phyloP scores from a whole-genome alignment of 2,888 invertebrate species.

The Cheilosia urbana region DNA sequence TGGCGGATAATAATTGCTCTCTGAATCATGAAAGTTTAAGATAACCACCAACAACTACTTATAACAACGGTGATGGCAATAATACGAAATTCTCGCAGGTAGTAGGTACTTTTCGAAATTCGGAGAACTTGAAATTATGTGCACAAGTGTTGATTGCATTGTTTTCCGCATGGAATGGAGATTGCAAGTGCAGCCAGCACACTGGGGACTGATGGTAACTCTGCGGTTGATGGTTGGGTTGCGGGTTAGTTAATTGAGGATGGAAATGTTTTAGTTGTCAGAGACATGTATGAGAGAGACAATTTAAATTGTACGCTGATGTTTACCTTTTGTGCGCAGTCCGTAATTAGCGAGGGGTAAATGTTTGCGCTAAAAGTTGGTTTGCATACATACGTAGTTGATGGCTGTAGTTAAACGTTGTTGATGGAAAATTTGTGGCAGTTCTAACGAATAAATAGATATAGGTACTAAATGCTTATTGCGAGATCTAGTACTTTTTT shows the following conservation, averaged over 20 bases:
- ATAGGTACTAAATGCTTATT: no score
- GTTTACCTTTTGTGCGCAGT: neutral
- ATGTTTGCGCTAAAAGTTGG: neutral
- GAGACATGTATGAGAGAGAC: neutral
- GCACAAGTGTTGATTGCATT: neutral
- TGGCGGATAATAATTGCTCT: neutral
- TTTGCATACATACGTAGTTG: neutral
- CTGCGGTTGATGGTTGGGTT: neutral
- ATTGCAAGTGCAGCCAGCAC: conserved; percentile 1
- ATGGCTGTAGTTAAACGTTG: neutral
- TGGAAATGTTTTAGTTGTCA: neutral
- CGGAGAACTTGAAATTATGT: neutral
- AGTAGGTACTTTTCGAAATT: neutral
- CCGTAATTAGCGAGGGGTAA: neutral
- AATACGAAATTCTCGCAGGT: neutral
- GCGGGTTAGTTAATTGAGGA: conserved; percentile 4
- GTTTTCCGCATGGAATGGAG: neutral
- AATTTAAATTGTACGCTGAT: neutral
- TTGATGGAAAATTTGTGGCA: neutral
- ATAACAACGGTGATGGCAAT: neutral
- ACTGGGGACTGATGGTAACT: neutral
- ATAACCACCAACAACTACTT: no score
- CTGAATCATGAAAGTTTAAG: conserved; percentile 1
- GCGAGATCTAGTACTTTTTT: no score
- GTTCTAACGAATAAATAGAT: neutral